Percentiles rank a stretch among this genome's conserved stretches.
These are phyloP conservation scores for Phocoena sinus DNA, from an alignment of 2,113 vertebrate genomes.

Conservation along the genomic window DNA sequence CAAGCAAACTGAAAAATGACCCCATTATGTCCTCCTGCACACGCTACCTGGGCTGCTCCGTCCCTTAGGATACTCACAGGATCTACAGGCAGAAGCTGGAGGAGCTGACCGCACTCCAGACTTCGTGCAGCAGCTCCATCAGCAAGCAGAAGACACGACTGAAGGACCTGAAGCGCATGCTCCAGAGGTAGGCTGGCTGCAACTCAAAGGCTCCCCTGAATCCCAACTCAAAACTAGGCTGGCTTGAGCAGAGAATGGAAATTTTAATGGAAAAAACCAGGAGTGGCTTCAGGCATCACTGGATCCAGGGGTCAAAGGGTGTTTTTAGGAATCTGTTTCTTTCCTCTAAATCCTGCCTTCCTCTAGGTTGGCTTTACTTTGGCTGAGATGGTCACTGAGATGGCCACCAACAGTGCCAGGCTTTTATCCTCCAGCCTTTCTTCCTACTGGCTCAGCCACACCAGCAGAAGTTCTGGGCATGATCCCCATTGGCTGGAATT, in stretches of 20 bases:
- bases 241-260: neutral
- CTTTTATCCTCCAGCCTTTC: neutral
- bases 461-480: neutral
- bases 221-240: neutral
- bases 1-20: neutral
- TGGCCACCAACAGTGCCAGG: neutral
- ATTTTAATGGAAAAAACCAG: neutral
- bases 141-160: constrained; percentile 90
- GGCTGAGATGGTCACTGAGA: neutral
- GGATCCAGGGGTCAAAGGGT: neutral
- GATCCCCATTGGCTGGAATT: neutral
- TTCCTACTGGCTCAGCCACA: neutral
- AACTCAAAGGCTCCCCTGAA: neutral
- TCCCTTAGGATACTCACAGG: constrained; percentile 92
- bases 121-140: constrained; percentile 88
- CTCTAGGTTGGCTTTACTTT: neutral
- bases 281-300: neutral
- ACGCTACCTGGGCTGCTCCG: neutral
- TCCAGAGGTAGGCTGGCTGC: constrained; percentile 81
- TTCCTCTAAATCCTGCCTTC: neutral
- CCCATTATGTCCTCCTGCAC: neutral
- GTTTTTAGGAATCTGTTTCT: neutral
- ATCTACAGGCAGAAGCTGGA: constrained; percentile 94
- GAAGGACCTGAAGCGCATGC: constrained; percentile 83
- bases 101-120: constrained; percentile 91